These are phyloP conservation scores for Idaea dimidiata DNA, from an alignment of 2,888 invertebrate species.

Conservation along the genomic window DNA sequence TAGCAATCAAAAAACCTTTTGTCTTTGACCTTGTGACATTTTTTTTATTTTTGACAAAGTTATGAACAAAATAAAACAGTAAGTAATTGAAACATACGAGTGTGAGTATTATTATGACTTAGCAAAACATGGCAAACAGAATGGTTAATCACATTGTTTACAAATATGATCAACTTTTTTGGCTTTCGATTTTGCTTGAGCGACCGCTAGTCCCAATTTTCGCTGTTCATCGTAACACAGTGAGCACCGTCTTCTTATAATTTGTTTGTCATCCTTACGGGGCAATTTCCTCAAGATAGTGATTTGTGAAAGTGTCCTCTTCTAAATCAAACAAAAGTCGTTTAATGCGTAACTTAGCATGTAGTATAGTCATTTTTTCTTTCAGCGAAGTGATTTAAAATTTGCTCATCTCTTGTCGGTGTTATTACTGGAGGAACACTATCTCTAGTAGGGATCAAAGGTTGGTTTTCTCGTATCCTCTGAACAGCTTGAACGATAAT, in stretches of 20 bases:
- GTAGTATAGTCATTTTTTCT: conserved; percentile 9
- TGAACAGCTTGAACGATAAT: too few relatives aligned
- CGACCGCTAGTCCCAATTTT: conserved; percentile 9
- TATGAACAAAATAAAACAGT: too few relatives aligned
- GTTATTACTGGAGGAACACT: too few relatives aligned
- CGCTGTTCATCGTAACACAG: conserved; percentile 9
- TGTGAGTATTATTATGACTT: background rate
- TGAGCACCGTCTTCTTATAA: conserved; percentile 9
- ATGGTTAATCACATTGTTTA: conserved; percentile 8
- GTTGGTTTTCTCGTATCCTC: too few relatives aligned
- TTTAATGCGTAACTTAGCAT: conserved; percentile 3
- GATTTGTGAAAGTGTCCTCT: conserved; percentile 7
- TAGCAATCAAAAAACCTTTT: too few relatives aligned
- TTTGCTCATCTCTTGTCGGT: too few relatives aligned
- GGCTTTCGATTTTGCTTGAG: conserved; percentile 8
- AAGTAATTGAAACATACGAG: too few relatives aligned
- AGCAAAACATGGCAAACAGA: conserved; percentile 9
- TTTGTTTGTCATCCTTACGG: conserved; percentile 12
- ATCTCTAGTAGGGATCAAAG: too few relatives aligned
- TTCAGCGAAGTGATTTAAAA: too few relatives aligned
- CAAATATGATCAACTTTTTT: conserved; percentile 9
- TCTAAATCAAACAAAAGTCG: conserved; percentile 9
- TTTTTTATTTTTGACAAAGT: too few relatives aligned
- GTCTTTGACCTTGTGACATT: too few relatives aligned
- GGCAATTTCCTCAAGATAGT: conserved; percentile 15